Evolutionary conservation across 2,888 invertebrate species (phyloP).

Genomic region (Ypsolopha sequella): DNA sequence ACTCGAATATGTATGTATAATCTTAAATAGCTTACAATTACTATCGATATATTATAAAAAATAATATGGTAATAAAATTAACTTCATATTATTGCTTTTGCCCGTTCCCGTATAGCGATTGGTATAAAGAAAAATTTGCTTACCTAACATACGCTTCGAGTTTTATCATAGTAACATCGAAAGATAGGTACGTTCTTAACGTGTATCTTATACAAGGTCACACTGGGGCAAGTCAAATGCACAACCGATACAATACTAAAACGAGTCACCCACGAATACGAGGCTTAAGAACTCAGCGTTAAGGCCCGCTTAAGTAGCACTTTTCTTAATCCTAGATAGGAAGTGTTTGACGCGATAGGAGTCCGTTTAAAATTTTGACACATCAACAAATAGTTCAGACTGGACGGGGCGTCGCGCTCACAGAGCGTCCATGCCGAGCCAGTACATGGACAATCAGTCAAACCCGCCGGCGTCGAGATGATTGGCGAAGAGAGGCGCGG

Average conservation of each 20-base stretch:
- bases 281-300: conserved; percentile 21
- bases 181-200: conserved; percentile 43
- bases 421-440: conserved; percentile 56
- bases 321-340: conserved; percentile 65
- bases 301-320: conserved; percentile 67
- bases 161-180: conserved; percentile 45
- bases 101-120: conserved; percentile 72
- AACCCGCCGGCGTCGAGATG: conserved; percentile 68
- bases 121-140: conserved; percentile 68
- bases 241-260: conserved; percentile 67
- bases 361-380: conserved; percentile 38
- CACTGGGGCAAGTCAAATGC: conserved; percentile 66
- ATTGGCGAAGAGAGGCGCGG: conserved; percentile 68
- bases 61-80: conserved; percentile 72
- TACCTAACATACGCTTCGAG: conserved; percentile 59
- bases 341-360: conserved; percentile 43
- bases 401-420: conserved; percentile 30
- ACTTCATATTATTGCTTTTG: conserved; percentile 72
- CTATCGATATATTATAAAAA: conserved; percentile 66
- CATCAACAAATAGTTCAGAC: conserved; percentile 31
- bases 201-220: conserved; percentile 48
- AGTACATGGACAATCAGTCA: conserved; percentile 62
- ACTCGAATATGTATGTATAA: conserved; percentile 38
- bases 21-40: conserved; percentile 59
- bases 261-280: conserved; percentile 34